phyloP scores from a whole-genome alignment of 2,888 invertebrate species.

The Rhorus exstirpatorius region DNA sequence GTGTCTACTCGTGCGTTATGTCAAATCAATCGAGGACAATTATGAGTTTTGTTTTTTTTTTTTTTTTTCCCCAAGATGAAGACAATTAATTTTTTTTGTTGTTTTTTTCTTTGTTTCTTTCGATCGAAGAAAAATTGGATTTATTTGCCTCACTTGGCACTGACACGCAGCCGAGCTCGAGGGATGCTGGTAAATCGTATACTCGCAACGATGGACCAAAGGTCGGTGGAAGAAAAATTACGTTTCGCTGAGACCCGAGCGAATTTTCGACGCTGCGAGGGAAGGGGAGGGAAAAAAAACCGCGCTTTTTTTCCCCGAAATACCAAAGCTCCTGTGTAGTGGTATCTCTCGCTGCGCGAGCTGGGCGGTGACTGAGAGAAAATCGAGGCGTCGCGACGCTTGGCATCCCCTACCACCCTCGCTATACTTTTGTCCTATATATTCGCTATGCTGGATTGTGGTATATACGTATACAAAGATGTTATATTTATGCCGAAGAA shows the following conservation, averaged over 20 bases:
- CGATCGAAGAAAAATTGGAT: not conserved
- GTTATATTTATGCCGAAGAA: conserved; percentile 38
- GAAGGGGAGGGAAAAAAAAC: conserved; percentile 64
- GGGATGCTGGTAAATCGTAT: not conserved
- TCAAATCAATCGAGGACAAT: conserved; percentile 2
- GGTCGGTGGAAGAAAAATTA: not conserved
- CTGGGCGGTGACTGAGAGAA: conserved; percentile 84
- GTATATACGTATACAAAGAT: not conserved
- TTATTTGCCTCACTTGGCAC: conserved; percentile 3
- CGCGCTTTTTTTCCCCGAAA: conserved; percentile 69
- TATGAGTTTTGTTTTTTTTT: not conserved
- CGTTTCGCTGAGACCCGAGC: not conserved
- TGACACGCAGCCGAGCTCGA: not conserved
- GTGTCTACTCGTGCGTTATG: not conserved
- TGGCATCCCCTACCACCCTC: conserved; percentile 77
- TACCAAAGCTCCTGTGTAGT: conserved; percentile 32
- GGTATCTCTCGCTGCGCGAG: conserved; percentile 71
- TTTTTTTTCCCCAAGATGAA: no score
- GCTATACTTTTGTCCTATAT: conserved; percentile 8
- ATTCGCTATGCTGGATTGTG: not conserved
- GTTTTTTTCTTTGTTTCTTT: conserved; percentile 3
- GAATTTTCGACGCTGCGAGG: not conserved
- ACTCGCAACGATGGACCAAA: conserved; percentile 13
- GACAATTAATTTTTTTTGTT: not conserved
- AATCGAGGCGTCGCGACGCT: conserved; percentile 80